Evolutionary conservation across 2,113 vertebrate species (phyloP).

Genomic region (Copsychus sechellarum): DNA sequence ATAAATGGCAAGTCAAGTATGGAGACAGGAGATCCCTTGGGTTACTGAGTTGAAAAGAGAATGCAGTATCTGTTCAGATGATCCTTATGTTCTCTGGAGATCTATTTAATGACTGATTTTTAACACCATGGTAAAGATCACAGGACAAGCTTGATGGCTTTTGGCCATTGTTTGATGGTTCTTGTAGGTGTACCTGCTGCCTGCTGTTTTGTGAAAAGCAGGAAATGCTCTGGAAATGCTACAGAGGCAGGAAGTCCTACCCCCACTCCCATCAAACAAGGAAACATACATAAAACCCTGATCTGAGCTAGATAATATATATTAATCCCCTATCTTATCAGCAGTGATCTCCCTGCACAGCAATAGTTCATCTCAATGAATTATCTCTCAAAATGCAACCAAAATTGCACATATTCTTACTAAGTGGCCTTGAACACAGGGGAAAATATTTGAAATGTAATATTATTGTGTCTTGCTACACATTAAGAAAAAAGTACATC

Average conservation of each 20-base stretch:
- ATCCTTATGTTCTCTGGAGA: not conserved
- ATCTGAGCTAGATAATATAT: conserved; percentile 20
- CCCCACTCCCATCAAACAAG: not conserved
- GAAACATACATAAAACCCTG: conserved; percentile 47
- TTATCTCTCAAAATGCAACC: not conserved
- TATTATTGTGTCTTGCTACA: not conserved
- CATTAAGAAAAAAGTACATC: not conserved
- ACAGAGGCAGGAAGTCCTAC: not conserved
- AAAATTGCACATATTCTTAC: not conserved
- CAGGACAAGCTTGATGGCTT: not conserved
- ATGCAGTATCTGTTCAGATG: not conserved
- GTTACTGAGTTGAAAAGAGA: not conserved
- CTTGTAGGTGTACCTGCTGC: not conserved
- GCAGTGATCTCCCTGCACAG: conserved; percentile 21
- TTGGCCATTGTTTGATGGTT: not conserved
- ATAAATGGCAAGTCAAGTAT: not conserved
- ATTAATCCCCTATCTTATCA: conserved; percentile 30
- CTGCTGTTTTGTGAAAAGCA: not conserved
- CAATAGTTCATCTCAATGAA: conserved; percentile 23
- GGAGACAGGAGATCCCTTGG: not conserved
- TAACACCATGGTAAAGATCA: not conserved
- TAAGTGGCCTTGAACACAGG: not conserved
- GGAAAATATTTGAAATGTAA: not conserved
- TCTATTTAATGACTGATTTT: not conserved
- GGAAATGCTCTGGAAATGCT: conserved; percentile 6